These are phyloP conservation scores for Melopsittacus undulatus DNA, from an alignment of 2,797 vertebrate genomes.

Conservation along the genomic window DNA sequence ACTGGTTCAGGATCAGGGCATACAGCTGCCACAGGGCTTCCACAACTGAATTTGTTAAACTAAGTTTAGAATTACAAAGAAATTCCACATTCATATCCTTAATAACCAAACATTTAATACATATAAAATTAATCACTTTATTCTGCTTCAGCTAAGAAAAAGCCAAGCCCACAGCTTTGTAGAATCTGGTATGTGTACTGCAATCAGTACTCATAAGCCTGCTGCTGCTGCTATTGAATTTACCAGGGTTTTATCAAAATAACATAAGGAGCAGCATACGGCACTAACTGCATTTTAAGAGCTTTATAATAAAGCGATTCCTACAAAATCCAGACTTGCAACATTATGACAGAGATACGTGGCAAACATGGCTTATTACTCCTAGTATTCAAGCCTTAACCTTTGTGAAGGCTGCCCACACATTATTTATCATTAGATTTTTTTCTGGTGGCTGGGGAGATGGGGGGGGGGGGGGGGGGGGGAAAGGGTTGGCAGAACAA, in stretches of 20 bases:
- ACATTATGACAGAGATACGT: neutral
- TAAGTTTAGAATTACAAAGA: neutral
- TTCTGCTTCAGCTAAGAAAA: neutral
- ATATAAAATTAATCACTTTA: neutral
- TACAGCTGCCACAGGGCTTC: neutral
- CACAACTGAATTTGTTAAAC: neutral
- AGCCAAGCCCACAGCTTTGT: neutral
- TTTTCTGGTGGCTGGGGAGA: neutral
- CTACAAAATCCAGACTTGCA: neutral
- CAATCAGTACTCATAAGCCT: neutral
- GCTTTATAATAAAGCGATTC: neutral
- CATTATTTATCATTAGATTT: neutral
- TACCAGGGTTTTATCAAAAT: conserved; percentile 1
- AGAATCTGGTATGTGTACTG: neutral
- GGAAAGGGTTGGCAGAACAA: too few relatives aligned
- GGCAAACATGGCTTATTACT: neutral
- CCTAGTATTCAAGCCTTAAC: neutral
- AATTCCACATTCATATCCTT: neutral
- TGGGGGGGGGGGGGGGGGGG: neutral
- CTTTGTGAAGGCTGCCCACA: neutral
- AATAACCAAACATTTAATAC: neutral
- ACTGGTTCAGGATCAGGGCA: neutral
- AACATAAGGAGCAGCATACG: conserved; percentile 5
- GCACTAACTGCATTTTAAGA: neutral
- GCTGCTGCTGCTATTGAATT: neutral